Conservation (phyloP, 2,888 invertebrate species). For the Drosophila subquinaria region DNA sequence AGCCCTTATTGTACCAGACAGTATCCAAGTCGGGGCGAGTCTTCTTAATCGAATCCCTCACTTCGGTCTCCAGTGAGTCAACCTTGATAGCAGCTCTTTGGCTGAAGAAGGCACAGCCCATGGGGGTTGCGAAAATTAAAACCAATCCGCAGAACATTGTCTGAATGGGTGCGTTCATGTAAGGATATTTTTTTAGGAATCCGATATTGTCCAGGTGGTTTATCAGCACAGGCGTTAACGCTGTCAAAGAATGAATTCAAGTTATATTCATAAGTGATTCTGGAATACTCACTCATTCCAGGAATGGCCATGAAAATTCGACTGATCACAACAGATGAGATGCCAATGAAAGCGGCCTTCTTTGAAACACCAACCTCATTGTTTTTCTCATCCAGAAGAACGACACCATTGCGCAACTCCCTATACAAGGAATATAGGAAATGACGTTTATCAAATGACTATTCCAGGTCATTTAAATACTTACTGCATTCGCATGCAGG, state of each 20-base stretch:
- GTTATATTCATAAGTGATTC: not conserved
- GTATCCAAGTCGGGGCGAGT: constrained; percentile 87
- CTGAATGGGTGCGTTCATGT: constrained; percentile 91
- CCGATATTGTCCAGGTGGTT: constrained; percentile 90
- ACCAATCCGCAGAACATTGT: constrained; percentile 88
- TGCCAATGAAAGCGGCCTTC: constrained; percentile 92
- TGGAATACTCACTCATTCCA: constrained; percentile 92
- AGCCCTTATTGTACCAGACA: constrained; percentile 96
- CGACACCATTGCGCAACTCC: constrained; percentile 92
- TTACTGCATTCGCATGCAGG: constrained; percentile 97
- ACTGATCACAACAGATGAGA: constrained; percentile 94
- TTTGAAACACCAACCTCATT: constrained; percentile 89
- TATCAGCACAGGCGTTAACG: constrained; percentile 90
- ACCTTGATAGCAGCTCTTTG: constrained; percentile 91
- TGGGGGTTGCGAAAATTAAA: constrained; percentile 96
- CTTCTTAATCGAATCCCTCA: constrained; percentile 88
- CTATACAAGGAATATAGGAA: constrained; percentile 86
- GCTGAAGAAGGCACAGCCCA: constrained; percentile 98
- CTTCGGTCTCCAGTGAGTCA: constrained; percentile 90
- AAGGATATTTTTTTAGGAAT: constrained; percentile 88
- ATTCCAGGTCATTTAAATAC: constrained; percentile 25
- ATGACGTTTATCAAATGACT: not conserved
- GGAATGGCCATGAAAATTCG: constrained; percentile 97
- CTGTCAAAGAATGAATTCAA: constrained; percentile 48
- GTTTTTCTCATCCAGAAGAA: constrained; percentile 92